Percentiles rank a stretch among this genome's conserved stretches.
Evolutionary conservation across 2,113 vertebrate species (phyloP).

Genomic region (Pachycephala philippinensis): DNA sequence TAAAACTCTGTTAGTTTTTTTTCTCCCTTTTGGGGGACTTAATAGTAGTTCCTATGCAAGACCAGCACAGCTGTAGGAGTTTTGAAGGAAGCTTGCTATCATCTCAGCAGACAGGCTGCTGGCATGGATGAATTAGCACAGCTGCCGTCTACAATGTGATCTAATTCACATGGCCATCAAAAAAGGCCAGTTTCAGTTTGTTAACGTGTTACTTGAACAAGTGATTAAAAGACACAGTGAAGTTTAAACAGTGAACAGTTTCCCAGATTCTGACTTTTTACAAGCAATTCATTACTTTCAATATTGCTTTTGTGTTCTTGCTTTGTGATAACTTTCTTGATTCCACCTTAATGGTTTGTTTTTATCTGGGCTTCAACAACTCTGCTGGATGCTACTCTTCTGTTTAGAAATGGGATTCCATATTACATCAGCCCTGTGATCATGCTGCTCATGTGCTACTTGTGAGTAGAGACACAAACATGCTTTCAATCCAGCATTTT

Average conservation of each 20-base stretch:
- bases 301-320: background rate
- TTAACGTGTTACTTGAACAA: background rate
- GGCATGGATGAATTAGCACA: conserved; percentile 37
- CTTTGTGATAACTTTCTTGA: background rate
- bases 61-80: background rate
- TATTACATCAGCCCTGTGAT: conserved; percentile 12
- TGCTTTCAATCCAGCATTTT: conserved; percentile 5
- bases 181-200: background rate
- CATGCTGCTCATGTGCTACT: conserved; percentile 37
- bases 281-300: background rate
- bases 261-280: background rate
- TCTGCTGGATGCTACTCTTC: conserved; percentile 36
- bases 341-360: conserved; percentile 43
- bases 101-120: background rate
- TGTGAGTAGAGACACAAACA: conserved; percentile 11
- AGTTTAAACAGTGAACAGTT: background rate
- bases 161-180: background rate
- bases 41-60: background rate
- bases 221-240: background rate
- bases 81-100: conserved; percentile 5
- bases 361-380: conserved; percentile 10
- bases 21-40: background rate
- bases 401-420: conserved; percentile 59
- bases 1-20: background rate
- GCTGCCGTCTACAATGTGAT: background rate